Conservation (phyloP, 2,113 vertebrate genomes). For the Xiphophorus couchianus region DNA sequence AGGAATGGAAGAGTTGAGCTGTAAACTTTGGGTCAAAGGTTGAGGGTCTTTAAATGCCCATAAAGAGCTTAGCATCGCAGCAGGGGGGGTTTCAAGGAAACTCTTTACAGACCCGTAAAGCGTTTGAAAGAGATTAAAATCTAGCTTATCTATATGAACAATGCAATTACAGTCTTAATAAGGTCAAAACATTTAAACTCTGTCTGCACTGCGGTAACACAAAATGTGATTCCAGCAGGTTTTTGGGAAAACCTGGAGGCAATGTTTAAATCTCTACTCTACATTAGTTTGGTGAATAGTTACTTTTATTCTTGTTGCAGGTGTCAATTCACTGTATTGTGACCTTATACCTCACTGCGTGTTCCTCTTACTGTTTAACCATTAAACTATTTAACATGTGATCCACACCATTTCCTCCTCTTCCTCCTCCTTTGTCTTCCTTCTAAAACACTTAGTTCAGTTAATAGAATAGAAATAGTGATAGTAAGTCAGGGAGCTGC, state of each 20-base stretch:
- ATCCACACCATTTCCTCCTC: slow-evolving; percentile 41
- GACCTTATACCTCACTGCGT: too few species aligned
- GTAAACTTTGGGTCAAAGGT: slow-evolving; percentile 63
- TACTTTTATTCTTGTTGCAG: neutral
- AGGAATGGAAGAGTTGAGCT: slow-evolving; percentile 30
- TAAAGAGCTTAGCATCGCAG: slow-evolving; percentile 60
- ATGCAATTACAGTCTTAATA: slow-evolving; percentile 28
- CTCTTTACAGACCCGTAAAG: slow-evolving; percentile 68
- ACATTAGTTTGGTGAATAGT: neutral
- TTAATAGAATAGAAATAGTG: slow-evolving; percentile 68
- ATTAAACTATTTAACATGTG: slow-evolving; percentile 55
- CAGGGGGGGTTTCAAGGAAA: slow-evolving; percentile 58
- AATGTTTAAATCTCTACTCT: neutral
- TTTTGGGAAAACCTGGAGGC: slow-evolving; percentile 27
- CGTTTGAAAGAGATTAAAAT: slow-evolving; percentile 33
- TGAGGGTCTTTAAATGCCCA: slow-evolving; percentile 62
- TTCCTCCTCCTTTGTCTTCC: slow-evolving; percentile 26
- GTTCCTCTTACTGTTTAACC: slow-evolving; percentile 24
- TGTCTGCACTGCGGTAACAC: slow-evolving; percentile 11
- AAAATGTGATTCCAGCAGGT: slow-evolving; percentile 20
- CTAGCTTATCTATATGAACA: slow-evolving; percentile 24
- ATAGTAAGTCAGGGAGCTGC: slow-evolving; percentile 64
- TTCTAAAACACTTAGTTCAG: slow-evolving; percentile 39
- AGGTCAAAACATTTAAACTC: slow-evolving; percentile 10
- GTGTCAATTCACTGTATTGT: neutral